Base-by-base conservation (phyloP, 1,140 invertebrate genomes). In the Proctacanthus coquilletti region DNA sequence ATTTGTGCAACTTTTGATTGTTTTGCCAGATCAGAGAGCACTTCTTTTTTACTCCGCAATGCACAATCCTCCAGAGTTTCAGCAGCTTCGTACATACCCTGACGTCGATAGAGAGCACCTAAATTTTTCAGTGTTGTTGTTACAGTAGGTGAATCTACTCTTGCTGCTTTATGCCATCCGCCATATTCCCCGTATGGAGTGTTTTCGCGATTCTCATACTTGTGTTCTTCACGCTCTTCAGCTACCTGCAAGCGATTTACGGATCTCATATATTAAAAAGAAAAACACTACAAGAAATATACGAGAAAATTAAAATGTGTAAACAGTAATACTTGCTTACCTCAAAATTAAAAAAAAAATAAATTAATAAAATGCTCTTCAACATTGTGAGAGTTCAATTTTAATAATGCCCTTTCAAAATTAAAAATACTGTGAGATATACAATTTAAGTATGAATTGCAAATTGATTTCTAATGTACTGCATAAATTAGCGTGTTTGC, bases 61-160 rank as follows among this genome's bases (percentile, higher is more conserved):
- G 89, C 89, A 69, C 92, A 97, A 66, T 98, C 94, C 61, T 99
- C 95, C 11, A 99, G 69, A 0, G 92, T 97, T 61, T 98, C 94
- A 13, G 95, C 95, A 5, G 95, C 95, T 62, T 98, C 93, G 64
- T 95, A 98, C 66, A 96, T 97, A 40, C 94, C 94, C 68, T 98
- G 93, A 45, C 93, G 74, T 52, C 95, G 72, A 63, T 98, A 98
- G 9, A 98, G 72, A 3, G 93, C 93, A 34, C 92, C 93, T 15
- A 99, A 71, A 67, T 98, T 98, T 64, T 91, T 96, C 35, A 98
- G 62, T 0, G 93, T 97, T 4, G 92, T 97, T 10, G 91, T 95
- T 5, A 97, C 91, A 3, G 93, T 96, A 0, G 92, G 92, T 19
- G 88, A 94, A 60, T 97, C 92, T 32, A 96, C 91, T 70, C 96